A percentile compares a stretch with the other conserved stretches of the same genome.
These are phyloP conservation scores for Rhinichthys klamathensis DNA, from an alignment of 2,113 vertebrate species.

Conservation along the genomic window DNA sequence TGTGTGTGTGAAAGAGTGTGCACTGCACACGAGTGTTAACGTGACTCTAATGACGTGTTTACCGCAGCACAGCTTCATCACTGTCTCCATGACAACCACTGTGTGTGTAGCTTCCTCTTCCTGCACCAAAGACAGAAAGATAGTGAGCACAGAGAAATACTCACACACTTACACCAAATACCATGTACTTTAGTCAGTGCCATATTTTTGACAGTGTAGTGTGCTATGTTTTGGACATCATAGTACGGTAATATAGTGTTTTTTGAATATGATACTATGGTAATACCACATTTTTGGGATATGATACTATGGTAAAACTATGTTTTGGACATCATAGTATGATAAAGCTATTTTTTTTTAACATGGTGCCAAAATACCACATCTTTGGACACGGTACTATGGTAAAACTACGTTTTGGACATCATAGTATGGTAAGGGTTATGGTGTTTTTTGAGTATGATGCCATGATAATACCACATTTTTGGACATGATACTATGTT, in stretches of 20 bases:
- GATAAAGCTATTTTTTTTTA: neutral
- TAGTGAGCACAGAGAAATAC: slow-evolving; percentile 8
- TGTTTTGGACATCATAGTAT: neutral
- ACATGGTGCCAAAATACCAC: neutral
- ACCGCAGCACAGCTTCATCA: slow-evolving; percentile 54
- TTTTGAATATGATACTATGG: neutral
- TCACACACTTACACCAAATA: neutral
- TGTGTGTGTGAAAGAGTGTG: slow-evolving; percentile 25
- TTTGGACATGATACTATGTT: neutral
- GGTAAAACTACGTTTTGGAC: neutral
- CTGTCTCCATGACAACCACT: slow-evolving; percentile 51
- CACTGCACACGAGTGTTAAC: slow-evolving; percentile 24
- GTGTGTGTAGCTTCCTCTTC: slow-evolving; percentile 39
- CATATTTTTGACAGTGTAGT: neutral
- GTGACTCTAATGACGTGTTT: slow-evolving; percentile 41
- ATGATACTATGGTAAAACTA: neutral
- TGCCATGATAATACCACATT: neutral
- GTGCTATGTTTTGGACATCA: neutral
- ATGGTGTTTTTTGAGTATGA: neutral
- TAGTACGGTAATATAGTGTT: neutral
- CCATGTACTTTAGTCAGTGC: neutral
- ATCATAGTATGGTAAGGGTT: no score
- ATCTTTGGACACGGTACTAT: neutral
- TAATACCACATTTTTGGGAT: neutral
- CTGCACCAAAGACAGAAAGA: slow-evolving; percentile 43